Evolutionary conservation across 2,113 vertebrate species (phyloP).

Genomic region (Cnemophilus loriae): DNA sequence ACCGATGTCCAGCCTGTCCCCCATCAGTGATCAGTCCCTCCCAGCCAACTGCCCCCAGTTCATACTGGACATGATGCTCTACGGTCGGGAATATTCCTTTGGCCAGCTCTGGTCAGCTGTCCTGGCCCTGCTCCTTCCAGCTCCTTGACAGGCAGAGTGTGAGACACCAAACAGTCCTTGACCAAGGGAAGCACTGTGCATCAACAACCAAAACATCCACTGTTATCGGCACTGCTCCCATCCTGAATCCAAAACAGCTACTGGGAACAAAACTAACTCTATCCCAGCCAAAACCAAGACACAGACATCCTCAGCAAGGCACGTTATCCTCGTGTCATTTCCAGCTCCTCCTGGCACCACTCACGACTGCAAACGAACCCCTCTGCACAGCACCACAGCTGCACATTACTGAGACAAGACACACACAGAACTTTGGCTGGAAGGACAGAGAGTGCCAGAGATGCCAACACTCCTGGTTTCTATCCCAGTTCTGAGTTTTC

Average conservation of each 20-base stretch:
- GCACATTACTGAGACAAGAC: background rate
- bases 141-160: background rate
- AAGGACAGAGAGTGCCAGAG: background rate
- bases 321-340: fast-evolving
- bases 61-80: background rate
- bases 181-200: background rate
- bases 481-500: background rate
- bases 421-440: background rate
- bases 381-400: background rate
- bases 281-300: background rate
- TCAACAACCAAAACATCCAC: background rate
- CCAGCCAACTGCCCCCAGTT: background rate
- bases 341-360: background rate
- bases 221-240: background rate
- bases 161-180: background rate
- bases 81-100: background rate
- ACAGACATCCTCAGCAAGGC: background rate
- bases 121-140: background rate
- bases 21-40: background rate
- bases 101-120: background rate
- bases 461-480: background rate
- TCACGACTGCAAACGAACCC: background rate
- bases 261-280: background rate
- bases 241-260: background rate
- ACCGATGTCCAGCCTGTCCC: background rate